phyloP scores from a whole-genome alignment of 2,797 vertebrate genomes.

The Gambusia yucatana region DNA sequence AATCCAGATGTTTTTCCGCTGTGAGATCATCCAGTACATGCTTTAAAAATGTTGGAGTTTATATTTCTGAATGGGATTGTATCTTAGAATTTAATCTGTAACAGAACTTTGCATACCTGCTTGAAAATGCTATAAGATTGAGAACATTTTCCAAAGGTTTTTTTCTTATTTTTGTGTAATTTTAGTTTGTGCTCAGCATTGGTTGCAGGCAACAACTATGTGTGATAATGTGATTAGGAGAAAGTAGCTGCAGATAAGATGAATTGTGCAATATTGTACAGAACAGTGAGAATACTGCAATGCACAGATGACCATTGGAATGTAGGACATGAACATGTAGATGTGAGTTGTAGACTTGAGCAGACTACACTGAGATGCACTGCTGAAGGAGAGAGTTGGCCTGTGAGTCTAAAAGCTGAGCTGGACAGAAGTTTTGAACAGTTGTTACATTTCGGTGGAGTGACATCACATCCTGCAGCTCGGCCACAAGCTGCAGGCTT shows the following conservation, averaged over 20 bases:
- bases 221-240: slow-evolving; percentile 28
- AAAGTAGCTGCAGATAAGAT: slow-evolving; percentile 51
- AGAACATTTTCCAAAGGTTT: slow-evolving; percentile 6
- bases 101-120: slow-evolving; percentile 31
- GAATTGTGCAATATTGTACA: slow-evolving; percentile 80
- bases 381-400: slow-evolving; percentile 36
- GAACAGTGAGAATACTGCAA: slow-evolving; percentile 76
- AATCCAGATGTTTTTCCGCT: slow-evolving; percentile 20
- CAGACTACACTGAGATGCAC: slow-evolving; percentile 39
- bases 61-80: slow-evolving; percentile 50
- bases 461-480: not conserved
- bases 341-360: slow-evolving; percentile 55
- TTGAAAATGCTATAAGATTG: slow-evolving; percentile 24
- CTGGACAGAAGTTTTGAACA: not conserved
- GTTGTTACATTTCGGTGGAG: not conserved
- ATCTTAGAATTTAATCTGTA: slow-evolving; percentile 43
- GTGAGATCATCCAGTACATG: not conserved
- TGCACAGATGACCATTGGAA: slow-evolving; percentile 80
- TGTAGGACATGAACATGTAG: slow-evolving; percentile 68
- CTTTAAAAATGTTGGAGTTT: slow-evolving; percentile 19
- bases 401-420: slow-evolving; percentile 21
- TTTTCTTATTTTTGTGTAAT: slow-evolving; percentile 33
- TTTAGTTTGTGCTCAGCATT: slow-evolving; percentile 38
- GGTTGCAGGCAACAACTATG: slow-evolving; percentile 60
- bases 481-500: not conserved